Percentiles rank a stretch among this genome's conserved stretches.
These are phyloP conservation scores for Campaea margaritaria DNA, from an alignment of 2,888 invertebrate species.

Conservation along the genomic window DNA sequence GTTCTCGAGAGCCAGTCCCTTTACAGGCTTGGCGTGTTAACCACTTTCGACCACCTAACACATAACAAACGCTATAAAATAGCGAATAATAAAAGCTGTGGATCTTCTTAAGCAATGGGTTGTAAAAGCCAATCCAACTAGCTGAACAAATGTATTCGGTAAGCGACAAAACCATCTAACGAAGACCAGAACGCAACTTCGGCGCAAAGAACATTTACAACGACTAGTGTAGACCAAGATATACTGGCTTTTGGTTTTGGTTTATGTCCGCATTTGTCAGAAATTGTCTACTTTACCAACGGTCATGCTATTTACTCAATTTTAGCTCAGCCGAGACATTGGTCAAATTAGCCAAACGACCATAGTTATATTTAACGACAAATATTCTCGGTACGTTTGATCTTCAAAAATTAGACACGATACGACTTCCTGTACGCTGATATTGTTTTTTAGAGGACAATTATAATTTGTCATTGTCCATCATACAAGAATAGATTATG, in stretches of 20 bases:
- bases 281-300: slow-evolving; percentile 33
- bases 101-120: too few species aligned
- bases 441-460: slow-evolving; percentile 20
- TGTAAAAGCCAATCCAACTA: too few species aligned
- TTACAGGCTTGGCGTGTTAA: too few species aligned
- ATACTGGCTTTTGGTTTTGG: slow-evolving; percentile 5
- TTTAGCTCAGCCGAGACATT: slow-evolving; percentile 30
- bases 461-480: slow-evolving; percentile 31
- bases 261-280: slow-evolving; percentile 11
- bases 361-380: slow-evolving; percentile 30
- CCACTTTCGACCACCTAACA: too few species aligned
- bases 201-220: background rate
- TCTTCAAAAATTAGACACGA: slow-evolving; percentile 37
- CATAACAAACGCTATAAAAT: too few species aligned
- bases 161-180: background rate
- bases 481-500: slow-evolving; percentile 10
- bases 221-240: background rate
- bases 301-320: slow-evolving; percentile 36
- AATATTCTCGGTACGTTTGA: slow-evolving; percentile 32
- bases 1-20: too few species aligned
- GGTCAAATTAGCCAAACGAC: slow-evolving; percentile 31
- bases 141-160: too few species aligned
- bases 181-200: background rate
- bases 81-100: too few species aligned
- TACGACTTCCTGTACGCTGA: slow-evolving; percentile 37